A percentile compares a stretch with the other conserved stretches of the same genome.
Conservation (phyloP, 30 jellyfish, hydroid and myxozoan species). For the Aurelia sp. region DNA sequence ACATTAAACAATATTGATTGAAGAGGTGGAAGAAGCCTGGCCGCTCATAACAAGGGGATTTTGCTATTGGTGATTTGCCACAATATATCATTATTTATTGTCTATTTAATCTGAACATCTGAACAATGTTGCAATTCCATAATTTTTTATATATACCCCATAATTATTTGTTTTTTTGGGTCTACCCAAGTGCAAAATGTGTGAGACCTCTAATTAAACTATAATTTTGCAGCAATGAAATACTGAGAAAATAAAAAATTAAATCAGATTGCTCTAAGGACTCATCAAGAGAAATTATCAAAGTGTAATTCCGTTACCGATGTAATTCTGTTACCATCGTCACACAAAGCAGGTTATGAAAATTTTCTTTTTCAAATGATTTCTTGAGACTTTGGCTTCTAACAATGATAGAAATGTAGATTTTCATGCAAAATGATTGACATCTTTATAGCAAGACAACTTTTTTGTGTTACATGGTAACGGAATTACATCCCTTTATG, state of each 20-base stretch:
- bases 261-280: not conserved
- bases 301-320: constrained; percentile 8
- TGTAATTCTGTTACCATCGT: constrained; percentile 7
- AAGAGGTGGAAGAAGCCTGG: not conserved
- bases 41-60: not conserved
- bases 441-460: not conserved
- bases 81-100: not conserved
- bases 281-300: constrained; percentile 6
- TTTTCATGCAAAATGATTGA: not conserved
- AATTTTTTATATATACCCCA: not conserved
- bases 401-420: constrained; percentile 3
- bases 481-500: constrained; percentile 7
- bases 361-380: not conserved
- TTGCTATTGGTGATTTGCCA: not conserved
- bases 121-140: constrained; percentile 2
- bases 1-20: not conserved
- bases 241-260: not conserved
- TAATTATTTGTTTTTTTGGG: not conserved
- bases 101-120: constrained; percentile 3
- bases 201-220: constrained; percentile 2
- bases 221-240: not conserved
- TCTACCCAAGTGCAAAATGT: constrained; percentile 1
- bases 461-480: constrained; percentile 1
- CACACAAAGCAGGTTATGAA: constrained; percentile 3
- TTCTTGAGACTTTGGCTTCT: constrained; percentile 4